Percentiles rank a stretch among this genome's conserved stretches.
Conservation (phyloP, 2,888 invertebrate species). For the Muscina levida region DNA sequence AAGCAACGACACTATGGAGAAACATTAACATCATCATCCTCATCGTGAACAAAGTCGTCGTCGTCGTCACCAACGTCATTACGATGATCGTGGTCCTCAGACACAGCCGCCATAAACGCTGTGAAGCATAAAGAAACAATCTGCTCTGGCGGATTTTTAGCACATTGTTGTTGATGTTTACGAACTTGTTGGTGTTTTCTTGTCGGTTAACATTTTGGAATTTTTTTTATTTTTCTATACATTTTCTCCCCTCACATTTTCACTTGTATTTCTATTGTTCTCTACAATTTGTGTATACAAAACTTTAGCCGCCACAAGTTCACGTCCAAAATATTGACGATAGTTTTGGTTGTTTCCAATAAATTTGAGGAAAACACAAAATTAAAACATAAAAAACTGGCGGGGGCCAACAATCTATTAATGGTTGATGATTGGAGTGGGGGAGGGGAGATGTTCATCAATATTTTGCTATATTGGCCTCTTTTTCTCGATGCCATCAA, state of each 20-base stretch:
- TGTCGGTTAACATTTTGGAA: conserved; percentile 30
- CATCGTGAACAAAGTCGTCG: background rate
- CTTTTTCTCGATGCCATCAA: too few relatives aligned
- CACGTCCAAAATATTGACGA: conserved; percentile 8
- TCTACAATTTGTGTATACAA: background rate
- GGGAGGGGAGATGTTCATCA: conserved; percentile 1
- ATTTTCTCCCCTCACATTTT: background rate
- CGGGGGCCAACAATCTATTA: background rate
- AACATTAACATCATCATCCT: background rate
- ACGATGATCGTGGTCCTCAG: background rate
- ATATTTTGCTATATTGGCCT: too few relatives aligned
- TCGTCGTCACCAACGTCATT: background rate
- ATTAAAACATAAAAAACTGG: too few relatives aligned
- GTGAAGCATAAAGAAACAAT: conserved; percentile 5
- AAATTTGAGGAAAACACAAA: too few relatives aligned
- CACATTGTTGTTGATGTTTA: conserved; percentile 1
- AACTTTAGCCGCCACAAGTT: conserved; percentile 20
- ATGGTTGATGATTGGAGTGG: too few relatives aligned
- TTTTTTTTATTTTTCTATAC: conserved; percentile 1
- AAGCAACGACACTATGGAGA: background rate
- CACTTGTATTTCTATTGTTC: conserved; percentile 4
- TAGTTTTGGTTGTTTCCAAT: conserved; percentile 10
- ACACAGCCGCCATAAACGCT: background rate
- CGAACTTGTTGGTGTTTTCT: background rate
- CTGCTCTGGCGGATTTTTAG: background rate